Evolutionary conservation across 1,140 invertebrate species (phyloP).

Genomic region (Ctenoplectra terminalis): DNA sequence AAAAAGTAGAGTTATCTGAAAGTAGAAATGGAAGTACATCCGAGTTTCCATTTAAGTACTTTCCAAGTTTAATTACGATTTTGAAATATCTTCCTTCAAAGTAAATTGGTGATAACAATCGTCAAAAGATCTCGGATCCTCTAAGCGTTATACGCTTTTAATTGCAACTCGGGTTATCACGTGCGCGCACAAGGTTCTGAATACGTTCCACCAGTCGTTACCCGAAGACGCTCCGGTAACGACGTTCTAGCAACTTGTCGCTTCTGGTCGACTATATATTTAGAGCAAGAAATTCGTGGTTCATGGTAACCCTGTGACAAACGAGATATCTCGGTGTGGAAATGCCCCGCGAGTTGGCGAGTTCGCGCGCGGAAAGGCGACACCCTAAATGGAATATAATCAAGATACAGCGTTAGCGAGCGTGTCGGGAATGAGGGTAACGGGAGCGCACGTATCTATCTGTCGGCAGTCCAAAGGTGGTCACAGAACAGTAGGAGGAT

Average conservation of each 20-base stretch:
- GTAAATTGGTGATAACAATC: too few species aligned
- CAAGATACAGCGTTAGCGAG: conserved; percentile 65
- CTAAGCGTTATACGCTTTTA: too few species aligned
- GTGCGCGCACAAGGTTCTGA: neutral
- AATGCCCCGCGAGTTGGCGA: conserved; percentile 44
- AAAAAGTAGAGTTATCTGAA: too few species aligned
- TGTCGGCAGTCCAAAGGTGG: conserved; percentile 49
- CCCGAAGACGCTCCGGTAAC: conserved; percentile 21
- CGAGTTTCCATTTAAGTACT: too few species aligned
- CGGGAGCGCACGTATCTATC: conserved; percentile 53
- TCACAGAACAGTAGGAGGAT: conserved; percentile 3
- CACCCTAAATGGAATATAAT: conserved; percentile 71
- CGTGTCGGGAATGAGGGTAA: conserved; percentile 42
- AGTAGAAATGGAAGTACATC: too few species aligned
- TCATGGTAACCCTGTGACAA: conserved; percentile 62
- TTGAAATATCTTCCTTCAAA: too few species aligned
- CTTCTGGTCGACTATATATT: conserved; percentile 36
- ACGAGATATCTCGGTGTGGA: conserved; percentile 60
- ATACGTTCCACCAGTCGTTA: neutral
- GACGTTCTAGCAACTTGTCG: conserved; percentile 58
- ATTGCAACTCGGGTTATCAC: neutral
- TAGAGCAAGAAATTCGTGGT: conserved; percentile 59
- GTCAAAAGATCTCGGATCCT: too few species aligned
- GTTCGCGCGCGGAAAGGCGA: conserved; percentile 47
- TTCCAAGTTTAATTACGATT: too few species aligned